Conservation (phyloP, 37 sponge, comb jelly and placozoan species). For the Aphrocallistes beatrix region DNA sequence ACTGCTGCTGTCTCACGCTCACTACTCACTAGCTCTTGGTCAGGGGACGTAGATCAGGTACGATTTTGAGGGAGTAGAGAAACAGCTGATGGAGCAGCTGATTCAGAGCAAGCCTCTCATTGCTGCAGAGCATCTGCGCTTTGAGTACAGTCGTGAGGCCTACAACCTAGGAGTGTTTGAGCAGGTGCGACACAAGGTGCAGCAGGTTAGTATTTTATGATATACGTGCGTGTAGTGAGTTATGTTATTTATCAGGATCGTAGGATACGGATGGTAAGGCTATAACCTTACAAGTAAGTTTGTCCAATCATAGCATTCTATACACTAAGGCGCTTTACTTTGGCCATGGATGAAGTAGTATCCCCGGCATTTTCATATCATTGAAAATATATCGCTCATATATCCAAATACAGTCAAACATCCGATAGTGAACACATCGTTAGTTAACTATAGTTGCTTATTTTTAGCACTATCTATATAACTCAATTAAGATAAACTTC, state of each 20-base stretch:
- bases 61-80: slow-evolving; percentile 1
- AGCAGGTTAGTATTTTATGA: not conserved
- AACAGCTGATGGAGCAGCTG: not conserved
- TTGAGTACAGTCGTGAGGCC: slow-evolving; percentile 15
- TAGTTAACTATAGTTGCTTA: too few relatives aligned
- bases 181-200: slow-evolving; percentile 15
- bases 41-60: not conserved
- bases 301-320: too few relatives aligned
- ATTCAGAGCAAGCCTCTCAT: slow-evolving; percentile 1
- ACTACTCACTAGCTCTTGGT: slow-evolving; percentile 17
- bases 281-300: too few relatives aligned
- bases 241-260: not conserved
- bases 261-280: too few relatives aligned
- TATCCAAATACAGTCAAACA: too few relatives aligned
- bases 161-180: slow-evolving; percentile 14
- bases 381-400: too few relatives aligned
- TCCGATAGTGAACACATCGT: too few relatives aligned
- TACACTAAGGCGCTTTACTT: too few relatives aligned
- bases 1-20: slow-evolving; percentile 7
- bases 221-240: not conserved
- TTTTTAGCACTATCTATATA: too few relatives aligned
- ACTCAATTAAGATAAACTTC: too few relatives aligned
- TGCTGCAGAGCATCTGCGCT: slow-evolving; percentile 12
- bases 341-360: too few relatives aligned
- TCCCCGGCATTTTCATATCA: too few relatives aligned